phyloP scores from a whole-genome alignment of 2,888 invertebrate species.

The Acleris emargana region DNA sequence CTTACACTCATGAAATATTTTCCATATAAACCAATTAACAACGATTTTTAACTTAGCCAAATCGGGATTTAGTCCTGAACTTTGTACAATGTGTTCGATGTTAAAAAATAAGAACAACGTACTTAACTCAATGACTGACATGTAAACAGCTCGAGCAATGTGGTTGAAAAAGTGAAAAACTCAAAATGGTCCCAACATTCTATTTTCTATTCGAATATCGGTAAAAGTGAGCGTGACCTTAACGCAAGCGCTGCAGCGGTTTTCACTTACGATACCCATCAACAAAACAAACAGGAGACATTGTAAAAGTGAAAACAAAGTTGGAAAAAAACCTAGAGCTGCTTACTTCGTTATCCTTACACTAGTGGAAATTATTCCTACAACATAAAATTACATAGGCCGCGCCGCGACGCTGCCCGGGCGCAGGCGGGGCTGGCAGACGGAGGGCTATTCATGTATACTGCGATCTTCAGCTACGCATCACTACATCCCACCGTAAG shows the following conservation, averaged over 20 bases:
- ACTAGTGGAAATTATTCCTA: constrained; percentile 75
- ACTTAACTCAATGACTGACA: constrained; percentile 37
- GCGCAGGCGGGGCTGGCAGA: constrained; percentile 26
- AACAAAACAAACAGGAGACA: constrained; percentile 43
- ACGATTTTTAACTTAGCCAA: constrained; percentile 43
- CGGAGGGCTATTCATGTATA: too few species aligned
- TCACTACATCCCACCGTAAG: too few species aligned
- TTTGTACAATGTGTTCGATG: constrained; percentile 44
- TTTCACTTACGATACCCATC: constrained; percentile 18
- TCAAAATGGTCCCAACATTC: constrained; percentile 44
- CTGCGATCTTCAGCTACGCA: too few species aligned
- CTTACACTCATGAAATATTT: constrained; percentile 46
- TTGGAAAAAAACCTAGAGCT: constrained; percentile 61
- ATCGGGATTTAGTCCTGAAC: constrained; percentile 38
- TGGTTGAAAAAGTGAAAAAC: constrained; percentile 31
- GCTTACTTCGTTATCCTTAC: constrained; percentile 71
- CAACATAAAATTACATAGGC: constrained; percentile 70
- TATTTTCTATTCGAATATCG: constrained; percentile 26
- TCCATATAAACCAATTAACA: constrained; percentile 43
- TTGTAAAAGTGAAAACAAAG: constrained; percentile 54
- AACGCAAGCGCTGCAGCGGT: constrained; percentile 17
- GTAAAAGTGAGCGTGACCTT: constrained; percentile 13
- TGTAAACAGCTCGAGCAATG: constrained; percentile 42
- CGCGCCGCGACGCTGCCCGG: constrained; percentile 49
- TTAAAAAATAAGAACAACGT: constrained; percentile 34